Conservation (phyloP, 2,888 invertebrate genomes). For the Phortica okadai region DNA sequence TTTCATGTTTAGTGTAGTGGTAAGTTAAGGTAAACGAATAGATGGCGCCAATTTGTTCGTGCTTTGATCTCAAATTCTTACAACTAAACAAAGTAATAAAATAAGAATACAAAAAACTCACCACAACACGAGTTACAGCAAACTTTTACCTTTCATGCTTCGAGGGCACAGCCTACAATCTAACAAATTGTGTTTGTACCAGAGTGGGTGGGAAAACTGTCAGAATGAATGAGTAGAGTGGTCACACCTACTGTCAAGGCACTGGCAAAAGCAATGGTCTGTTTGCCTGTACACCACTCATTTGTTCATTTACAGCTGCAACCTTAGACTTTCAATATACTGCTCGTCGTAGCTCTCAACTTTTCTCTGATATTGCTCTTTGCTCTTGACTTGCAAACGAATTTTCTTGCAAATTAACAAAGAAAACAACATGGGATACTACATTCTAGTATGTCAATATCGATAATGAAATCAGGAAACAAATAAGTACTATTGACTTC, state of each 20-base stretch:
- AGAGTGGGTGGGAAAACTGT: constrained; percentile 74
- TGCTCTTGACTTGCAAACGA: too few species aligned
- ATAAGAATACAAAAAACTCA: background rate
- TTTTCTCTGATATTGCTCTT: too few species aligned
- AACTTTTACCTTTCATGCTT: constrained; percentile 69
- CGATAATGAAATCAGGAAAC: too few species aligned
- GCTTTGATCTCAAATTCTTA: constrained; percentile 1
- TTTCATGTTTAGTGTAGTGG: too few species aligned
- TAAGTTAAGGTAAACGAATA: too few species aligned
- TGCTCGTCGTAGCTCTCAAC: too few species aligned
- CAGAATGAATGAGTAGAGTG: constrained; percentile 74
- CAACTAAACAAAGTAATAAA: background rate
- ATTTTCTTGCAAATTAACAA: too few species aligned
- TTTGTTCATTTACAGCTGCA: constrained; percentile 21
- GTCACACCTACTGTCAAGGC: constrained; percentile 73
- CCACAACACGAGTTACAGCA: background rate
- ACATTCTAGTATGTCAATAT: too few species aligned
- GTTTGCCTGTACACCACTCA: background rate
- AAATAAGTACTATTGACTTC: too few species aligned
- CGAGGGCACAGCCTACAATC: constrained; percentile 72
- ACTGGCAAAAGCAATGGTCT: constrained; percentile 55
- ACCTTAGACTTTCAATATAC: background rate
- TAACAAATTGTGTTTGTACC: constrained; percentile 71
- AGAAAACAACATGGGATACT: too few species aligned
- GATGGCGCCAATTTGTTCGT: constrained; percentile 27